Percentiles rank a stretch among this genome's conserved stretches.
Conservation (phyloP, 1,140 invertebrate species). For the Bilobella aurantiaca region DNA sequence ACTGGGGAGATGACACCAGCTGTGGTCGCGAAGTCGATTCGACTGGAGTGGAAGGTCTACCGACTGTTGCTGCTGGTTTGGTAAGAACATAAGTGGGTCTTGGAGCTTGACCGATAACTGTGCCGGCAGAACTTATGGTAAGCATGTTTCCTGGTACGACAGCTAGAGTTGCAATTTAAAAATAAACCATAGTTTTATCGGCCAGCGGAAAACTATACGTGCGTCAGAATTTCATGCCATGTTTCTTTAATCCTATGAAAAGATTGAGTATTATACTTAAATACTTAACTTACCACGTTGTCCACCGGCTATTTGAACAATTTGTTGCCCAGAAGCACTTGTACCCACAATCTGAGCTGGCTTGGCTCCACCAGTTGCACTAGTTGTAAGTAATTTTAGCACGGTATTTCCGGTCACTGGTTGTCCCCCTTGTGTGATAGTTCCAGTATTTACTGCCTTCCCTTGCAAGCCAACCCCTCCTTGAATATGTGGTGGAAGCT, state of each 20-base stretch:
- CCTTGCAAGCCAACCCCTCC: not conserved
- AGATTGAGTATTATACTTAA: not conserved
- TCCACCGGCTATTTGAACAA: conserved; percentile 20
- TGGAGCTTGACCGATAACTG: not conserved
- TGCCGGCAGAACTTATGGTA: not conserved
- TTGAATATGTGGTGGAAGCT: not conserved
- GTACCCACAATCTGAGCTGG: conserved; percentile 4
- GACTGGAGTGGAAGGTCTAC: not conserved
- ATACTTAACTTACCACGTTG: not conserved
- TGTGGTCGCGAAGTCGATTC: not conserved
- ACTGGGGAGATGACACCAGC: not conserved
- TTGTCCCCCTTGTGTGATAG: not conserved
- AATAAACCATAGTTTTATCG: not conserved
- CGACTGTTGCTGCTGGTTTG: not conserved
- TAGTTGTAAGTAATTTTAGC: not conserved
- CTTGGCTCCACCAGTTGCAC: not conserved
- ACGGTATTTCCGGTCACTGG: not conserved
- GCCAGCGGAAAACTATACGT: not conserved
- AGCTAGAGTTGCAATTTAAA: not conserved
- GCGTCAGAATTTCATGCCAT: not conserved
- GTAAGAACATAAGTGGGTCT: not conserved
- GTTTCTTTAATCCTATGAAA: not conserved
- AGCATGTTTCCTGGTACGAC: not conserved
- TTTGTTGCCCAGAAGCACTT: conserved; percentile 21
- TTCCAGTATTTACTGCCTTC: not conserved